Base-by-base conservation (phyloP, 30 jellyfish, hydroid and myxozoan genomes). In the Clytia hemisphaerica region DNA sequence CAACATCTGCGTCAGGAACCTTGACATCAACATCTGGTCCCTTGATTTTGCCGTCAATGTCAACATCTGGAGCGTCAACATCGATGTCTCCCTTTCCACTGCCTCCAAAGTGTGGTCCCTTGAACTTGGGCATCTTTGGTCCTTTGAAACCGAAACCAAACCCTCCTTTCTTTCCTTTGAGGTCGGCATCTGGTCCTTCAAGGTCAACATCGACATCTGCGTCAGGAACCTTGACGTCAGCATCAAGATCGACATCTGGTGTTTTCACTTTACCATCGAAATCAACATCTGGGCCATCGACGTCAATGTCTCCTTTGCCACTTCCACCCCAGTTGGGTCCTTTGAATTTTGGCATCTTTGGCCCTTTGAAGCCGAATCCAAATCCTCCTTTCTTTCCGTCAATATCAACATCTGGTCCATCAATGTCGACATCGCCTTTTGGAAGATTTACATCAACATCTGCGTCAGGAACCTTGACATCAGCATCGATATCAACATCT, bases 101-200 rank as follows among this genome's bases (percentile, higher is more conserved):
- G 34, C 78, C 78, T 4, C 78, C 78, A 37, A 65, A 65, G 37
- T 6, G 37, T 14, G 78, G 78, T 18, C 32, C 37, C 32, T 65
- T 40, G 44, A 57, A 26, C 45, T 2, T 14, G 37, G 70, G 70
- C 65, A 65, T n/a, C 14, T 48, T 48, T 28, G 44, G 44, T 22
- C 78, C 78, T 6, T 37, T 31, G 60, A 64, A 47, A 25, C 89
- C 67, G n/a, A n/a, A n/a, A n/a, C n/a, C n/a, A n/a, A n/a, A n/a
- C n/a, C n/a, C n/a, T n/a, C n/a, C n/a, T n/a, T n/a, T n/a, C n/a
- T n/a, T n/a, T n/a, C n/a, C n/a, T n/a, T n/a, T n/a, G n/a, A n/a
- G n/a, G n/a, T n/a, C n/a, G n/a, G n/a, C 78, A 18, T 65, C 67
- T n/a, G 72, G 72, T n/a, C n/a, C n/a, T n/a, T n/a, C n/a, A n/a